Evolutionary conservation across 2,888 invertebrate genomes (phyloP).

Genomic region (Eurytoma adleriae): DNA sequence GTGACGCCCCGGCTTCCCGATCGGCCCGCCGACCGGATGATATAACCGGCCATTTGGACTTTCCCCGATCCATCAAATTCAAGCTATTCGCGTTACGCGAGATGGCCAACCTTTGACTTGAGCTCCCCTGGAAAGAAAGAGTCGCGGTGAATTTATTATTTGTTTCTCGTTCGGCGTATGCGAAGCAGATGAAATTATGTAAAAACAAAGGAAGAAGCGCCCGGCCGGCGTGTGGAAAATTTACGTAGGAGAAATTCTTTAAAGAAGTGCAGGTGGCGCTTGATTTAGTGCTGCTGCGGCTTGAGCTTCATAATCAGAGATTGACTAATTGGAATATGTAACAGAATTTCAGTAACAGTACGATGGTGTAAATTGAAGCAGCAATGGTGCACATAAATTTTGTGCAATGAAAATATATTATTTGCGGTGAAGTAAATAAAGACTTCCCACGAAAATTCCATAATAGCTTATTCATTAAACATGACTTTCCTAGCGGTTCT

Average conservation of each 20-base stretch:
- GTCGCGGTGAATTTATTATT: conserved; percentile 2
- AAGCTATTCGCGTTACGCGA: conserved; percentile 42
- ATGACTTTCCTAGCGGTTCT: too few species aligned
- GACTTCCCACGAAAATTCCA: too few species aligned
- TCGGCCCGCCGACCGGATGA: conserved; percentile 57
- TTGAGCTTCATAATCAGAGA: too few species aligned
- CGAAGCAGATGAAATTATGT: conserved; percentile 6
- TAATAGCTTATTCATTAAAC: too few species aligned
- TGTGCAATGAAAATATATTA: too few species aligned
- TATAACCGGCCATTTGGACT: conserved; percentile 61
- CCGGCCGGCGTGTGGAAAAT: neutral
- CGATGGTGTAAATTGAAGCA: too few species aligned
- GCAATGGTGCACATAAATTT: too few species aligned
- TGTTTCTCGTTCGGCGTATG: neutral
- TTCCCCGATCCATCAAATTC: conserved; percentile 68
- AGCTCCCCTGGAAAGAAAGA: neutral
- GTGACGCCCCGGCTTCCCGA: conserved; percentile 54
- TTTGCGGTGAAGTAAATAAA: too few species aligned
- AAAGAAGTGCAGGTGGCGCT: neutral
- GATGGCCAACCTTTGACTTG: conserved; percentile 38
- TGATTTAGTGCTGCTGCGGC: neutral
- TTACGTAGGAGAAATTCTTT: conserved; percentile 5
- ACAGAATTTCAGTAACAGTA: too few species aligned
- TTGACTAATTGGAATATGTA: too few species aligned
- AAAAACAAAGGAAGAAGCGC: conserved; percentile 13